Base-by-base conservation (phyloP, 2,888 invertebrate species). In the Deilephila elpenor region DNA sequence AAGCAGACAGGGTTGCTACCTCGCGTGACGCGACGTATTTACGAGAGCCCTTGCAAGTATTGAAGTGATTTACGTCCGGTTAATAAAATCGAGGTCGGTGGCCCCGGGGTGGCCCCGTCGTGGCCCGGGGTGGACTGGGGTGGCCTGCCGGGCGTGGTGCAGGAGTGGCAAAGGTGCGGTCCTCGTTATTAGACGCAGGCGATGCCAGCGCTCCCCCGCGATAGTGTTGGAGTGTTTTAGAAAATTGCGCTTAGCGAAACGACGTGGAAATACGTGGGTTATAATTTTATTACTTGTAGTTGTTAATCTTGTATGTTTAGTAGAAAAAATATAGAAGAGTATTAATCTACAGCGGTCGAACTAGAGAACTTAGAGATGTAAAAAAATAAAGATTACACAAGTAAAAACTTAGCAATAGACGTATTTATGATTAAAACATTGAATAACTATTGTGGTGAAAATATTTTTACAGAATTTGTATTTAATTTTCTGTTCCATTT, bases 81-180 rank as follows among this genome's bases (percentile, higher is more conserved):
- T 92, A 92, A 93, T 93, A 92, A 91, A 91, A 91, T 90, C 74
- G 84, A 82, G 90, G 90, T 89, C 87, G 82, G 82, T 78, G 89
- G 80, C 88, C 84, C 75, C 80, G 84, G 86, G 76, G 78, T 86
- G 87, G 82, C 37, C 37, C 25, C 82, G 88, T 86, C 82, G 88
- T 81, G 88, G 81, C 79, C 78, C 85, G 89, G 89, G 84, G 90
- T 76, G 88, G 84, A 82, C 71, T 14, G 44, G 44, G 44, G 44
- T 44, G 44, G 44, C 44, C 44, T 44, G 44, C 11, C 11, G 44
- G 87, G 76, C 85, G 78, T 86, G 87, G 82, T 44, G 44, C 44
- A 83, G 88, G 88, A 83, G 88, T 81, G 88, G 81, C 79, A 72
- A 78, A 86, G 89, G 89, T 84, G 90, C 76, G 89, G 84, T 83